phyloP scores from a whole-genome alignment of 2,888 invertebrate genomes.

The Acrobasis consociella region DNA sequence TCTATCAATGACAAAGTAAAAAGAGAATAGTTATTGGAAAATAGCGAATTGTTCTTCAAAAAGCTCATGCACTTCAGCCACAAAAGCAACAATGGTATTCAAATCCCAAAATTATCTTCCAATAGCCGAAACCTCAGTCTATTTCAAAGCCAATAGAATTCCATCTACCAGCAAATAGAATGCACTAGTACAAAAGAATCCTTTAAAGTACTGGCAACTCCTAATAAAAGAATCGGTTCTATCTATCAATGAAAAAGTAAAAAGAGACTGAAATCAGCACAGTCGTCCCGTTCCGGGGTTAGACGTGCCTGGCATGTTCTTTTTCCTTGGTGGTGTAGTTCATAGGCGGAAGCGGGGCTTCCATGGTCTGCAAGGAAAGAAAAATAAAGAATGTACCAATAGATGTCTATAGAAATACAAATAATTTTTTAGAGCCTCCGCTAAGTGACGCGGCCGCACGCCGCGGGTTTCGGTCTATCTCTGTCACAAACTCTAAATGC shows the following conservation, averaged over 20 bases:
- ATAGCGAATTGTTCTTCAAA: too few relatives aligned
- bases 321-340: conserved; percentile 35
- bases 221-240: conserved; percentile 71
- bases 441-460: too few relatives aligned
- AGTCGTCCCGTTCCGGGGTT: conserved; percentile 56
- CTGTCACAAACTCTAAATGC: too few relatives aligned
- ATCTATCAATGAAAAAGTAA: conserved; percentile 66
- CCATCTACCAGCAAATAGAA: conserved; percentile 36
- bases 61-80: too few relatives aligned
- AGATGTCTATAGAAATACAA: too few relatives aligned
- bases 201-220: conserved; percentile 53
- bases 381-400: too few relatives aligned
- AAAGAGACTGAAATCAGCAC: conserved; percentile 70
- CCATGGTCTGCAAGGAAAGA: too few relatives aligned
- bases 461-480: too few relatives aligned
- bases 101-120: background rate
- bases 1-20: conserved; percentile 66
- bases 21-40: too few relatives aligned
- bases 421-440: too few relatives aligned
- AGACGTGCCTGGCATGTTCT: conserved; percentile 69
- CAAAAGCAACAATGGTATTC: background rate
- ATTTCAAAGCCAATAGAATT: conserved; percentile 40
- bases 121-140: conserved; percentile 27
- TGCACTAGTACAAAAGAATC: conserved; percentile 50
- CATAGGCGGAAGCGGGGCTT: conserved; percentile 1